Percentiles rank a stretch among this genome's conserved stretches.
phyloP scores from a whole-genome alignment of 1,140 invertebrate species.

The Kradibia gibbosae region DNA sequence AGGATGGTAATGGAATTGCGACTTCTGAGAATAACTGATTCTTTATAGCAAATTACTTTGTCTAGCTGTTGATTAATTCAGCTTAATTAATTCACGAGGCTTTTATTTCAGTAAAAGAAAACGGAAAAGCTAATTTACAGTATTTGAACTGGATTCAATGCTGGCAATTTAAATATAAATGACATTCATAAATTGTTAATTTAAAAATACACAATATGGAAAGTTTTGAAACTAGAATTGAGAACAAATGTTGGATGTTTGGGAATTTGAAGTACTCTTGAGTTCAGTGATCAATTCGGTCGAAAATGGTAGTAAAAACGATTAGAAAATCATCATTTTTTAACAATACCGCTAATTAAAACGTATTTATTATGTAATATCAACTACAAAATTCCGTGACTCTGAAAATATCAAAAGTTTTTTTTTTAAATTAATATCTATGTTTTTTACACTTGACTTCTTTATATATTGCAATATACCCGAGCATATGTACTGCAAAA shows the following conservation, averaged over 20 bases:
- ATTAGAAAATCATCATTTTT: too few relatives aligned
- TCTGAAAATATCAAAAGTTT: too few relatives aligned
- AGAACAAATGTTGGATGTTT: not conserved
- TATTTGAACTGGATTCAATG: not conserved
- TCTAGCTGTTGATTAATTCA: not conserved
- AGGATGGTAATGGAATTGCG: not conserved
- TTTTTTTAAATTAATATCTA: too few relatives aligned
- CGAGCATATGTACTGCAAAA: not conserved
- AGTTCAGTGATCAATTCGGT: too few relatives aligned
- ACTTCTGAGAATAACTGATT: not conserved
- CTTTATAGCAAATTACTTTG: not conserved
- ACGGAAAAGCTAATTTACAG: not conserved
- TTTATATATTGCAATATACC: too few relatives aligned
- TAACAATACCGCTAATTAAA: too few relatives aligned
- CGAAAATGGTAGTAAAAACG: too few relatives aligned
- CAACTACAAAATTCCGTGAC: too few relatives aligned
- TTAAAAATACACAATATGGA: not conserved
- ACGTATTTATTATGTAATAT: too few relatives aligned
- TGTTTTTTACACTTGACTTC: too few relatives aligned
- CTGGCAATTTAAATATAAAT: not conserved
- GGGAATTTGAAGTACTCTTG: not conserved
- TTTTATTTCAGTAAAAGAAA: not conserved
- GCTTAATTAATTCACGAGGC: not conserved
- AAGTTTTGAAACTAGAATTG: not conserved
- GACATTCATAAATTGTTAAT: not conserved